Percentiles rank a stretch among this genome's conserved stretches.
Evolutionary conservation across 2,113 vertebrate genomes (phyloP).

Genomic region (Thalassarche chlororhynchos): DNA sequence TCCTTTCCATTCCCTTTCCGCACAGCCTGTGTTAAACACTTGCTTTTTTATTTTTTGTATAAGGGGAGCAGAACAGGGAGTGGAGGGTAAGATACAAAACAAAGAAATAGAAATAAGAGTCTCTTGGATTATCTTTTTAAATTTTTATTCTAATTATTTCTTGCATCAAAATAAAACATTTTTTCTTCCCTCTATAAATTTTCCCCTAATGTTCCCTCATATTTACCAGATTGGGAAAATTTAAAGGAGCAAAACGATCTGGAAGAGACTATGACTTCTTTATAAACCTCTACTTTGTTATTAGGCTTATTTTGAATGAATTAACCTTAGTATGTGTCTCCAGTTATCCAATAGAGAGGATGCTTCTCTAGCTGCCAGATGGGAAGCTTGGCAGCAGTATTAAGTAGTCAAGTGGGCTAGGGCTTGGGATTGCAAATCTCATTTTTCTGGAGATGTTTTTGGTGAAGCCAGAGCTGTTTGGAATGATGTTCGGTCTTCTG

Average conservation of each 20-base stretch:
- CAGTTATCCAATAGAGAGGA: not conserved
- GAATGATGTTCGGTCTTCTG: not conserved
- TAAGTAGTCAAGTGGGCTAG: not conserved
- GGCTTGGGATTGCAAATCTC: not conserved
- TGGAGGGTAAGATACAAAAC: not conserved
- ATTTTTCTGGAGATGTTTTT: not conserved
- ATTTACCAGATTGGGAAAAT: not conserved
- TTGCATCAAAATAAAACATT: not conserved
- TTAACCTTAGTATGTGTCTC: not conserved
- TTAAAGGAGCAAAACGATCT: not conserved
- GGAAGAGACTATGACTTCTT: not conserved
- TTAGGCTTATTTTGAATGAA: not conserved
- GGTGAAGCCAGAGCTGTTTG: not conserved
- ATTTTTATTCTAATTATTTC: not conserved
- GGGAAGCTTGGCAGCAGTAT: not conserved
- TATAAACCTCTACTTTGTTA: not conserved
- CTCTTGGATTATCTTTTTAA: not conserved
- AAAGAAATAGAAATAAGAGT: not conserved
- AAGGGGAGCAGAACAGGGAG: not conserved
- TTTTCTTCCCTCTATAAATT: not conserved
- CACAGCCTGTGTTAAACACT: not conserved
- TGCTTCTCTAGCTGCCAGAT: not conserved
- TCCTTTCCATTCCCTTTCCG: constrained; percentile 26
- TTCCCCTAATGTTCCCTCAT: not conserved
- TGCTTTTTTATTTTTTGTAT: not conserved